Evolutionary conservation across 2,113 vertebrate species (phyloP).

Genomic region (Saguinus imperator): DNA sequence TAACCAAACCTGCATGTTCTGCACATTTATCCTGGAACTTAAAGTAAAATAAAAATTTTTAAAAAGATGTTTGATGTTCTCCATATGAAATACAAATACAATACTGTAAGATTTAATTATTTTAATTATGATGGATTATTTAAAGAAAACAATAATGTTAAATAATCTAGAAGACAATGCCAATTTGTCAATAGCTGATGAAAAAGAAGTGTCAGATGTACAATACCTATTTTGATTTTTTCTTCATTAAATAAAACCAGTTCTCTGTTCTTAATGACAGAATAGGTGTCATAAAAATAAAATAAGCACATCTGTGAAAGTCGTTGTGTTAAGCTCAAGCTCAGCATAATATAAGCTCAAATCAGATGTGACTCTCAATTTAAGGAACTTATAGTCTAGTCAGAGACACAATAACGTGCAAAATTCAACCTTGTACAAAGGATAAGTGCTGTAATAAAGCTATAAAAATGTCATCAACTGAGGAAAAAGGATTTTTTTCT

Average conservation of each 20-base stretch:
- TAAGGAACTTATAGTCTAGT: neutral
- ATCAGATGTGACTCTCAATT: neutral
- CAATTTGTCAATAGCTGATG: neutral
- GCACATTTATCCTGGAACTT: no score
- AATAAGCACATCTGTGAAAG: neutral
- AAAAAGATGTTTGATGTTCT: neutral
- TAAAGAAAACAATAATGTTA: conserved; percentile 5
- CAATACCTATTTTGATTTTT: neutral
- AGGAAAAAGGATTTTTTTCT: neutral
- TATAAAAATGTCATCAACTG: neutral
- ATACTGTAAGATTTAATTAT: neutral
- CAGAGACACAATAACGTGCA: neutral
- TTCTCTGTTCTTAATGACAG: neutral
- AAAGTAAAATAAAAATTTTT: no score
- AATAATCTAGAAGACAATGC: neutral
- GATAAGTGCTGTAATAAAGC: neutral
- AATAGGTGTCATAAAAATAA: neutral
- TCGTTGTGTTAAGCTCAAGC: neutral
- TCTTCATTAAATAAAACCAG: neutral
- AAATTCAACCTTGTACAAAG: neutral
- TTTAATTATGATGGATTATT: neutral
- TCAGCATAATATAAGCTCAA: neutral
- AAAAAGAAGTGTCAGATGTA: neutral
- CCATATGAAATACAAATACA: neutral
- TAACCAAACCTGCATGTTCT: no score